Base-by-base conservation (phyloP, 2,888 invertebrate species). In the Zygogramma bicolorata region DNA sequence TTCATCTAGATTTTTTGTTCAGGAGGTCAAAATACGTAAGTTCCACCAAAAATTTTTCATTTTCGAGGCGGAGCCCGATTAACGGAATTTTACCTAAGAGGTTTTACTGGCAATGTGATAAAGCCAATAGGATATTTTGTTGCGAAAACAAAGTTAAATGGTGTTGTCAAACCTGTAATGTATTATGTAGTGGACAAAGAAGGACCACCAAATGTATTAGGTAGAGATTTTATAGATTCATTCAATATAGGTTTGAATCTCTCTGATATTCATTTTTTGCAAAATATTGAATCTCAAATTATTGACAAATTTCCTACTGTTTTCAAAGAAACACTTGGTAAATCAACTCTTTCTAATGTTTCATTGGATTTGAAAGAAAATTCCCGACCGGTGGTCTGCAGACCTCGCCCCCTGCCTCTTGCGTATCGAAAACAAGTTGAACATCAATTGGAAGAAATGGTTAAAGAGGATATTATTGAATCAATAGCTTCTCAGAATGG, bases 191-290 rank as follows among this genome's bases (percentile, higher is more conserved):
- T 34, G 7, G 29, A 65, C 20, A 49, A 3, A 10, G 20, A 46
- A 29, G 31, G 29, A 42, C n/a, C 42, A 18, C 65, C 65, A 29
- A 65, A 53, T 65, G 13, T 49, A 10, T 25, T 65, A 25, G 53
- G 65, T n/a, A 42, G 53, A 15, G 65, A 65, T 65, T 65, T 65
- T 18, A 18, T 65, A 3, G 18, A 65, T 15, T 7, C 15, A 15
- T 65, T 65, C 18, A 63, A 63, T 42, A 63, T 63, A 13, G 22
- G 40, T 40, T 42, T 63, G 27, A 46, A 25, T 15, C 18, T 46
- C 4, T 10, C 27, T 40, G 63, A 63, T 22, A 63, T 63, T 3
- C 34, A 27, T 13, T 13, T 18, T 25, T 15, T 62, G 10, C 20
- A 42, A 3, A 38, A 20, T 1, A 13, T 29, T 10, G 63, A 63